phyloP scores from a whole-genome alignment of 2,113 vertebrate species.

The Oncorhynchus masou region DNA sequence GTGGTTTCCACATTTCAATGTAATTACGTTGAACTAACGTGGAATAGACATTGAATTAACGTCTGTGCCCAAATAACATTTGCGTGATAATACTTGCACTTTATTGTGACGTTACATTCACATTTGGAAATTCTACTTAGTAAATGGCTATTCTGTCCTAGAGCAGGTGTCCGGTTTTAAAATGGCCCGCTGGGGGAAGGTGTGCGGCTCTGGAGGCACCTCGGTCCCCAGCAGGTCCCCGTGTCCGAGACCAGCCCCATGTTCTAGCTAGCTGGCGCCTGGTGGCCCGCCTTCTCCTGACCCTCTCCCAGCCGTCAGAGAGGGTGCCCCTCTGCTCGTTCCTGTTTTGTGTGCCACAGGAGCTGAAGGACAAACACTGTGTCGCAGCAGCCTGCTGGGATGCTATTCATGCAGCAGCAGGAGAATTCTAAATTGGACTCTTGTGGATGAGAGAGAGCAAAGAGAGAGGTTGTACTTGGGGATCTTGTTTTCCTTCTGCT shows the following conservation, averaged over 20 bases:
- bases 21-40: too few species aligned
- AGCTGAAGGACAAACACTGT: slow-evolving; percentile 60
- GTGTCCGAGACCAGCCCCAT: too few species aligned
- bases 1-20: too few species aligned
- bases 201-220: neutral
- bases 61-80: too few species aligned
- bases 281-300: neutral
- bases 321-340: slow-evolving; percentile 9
- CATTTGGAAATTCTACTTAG: too few species aligned
- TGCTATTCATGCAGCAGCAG: slow-evolving; percentile 51
- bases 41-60: too few species aligned
- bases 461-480: neutral
- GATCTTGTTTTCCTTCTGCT: too few species aligned
- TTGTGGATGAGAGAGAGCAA: slow-evolving; percentile 9
- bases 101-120: too few species aligned
- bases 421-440: slow-evolving; percentile 52
- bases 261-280: neutral
- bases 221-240: neutral
- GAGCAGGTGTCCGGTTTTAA: neutral
- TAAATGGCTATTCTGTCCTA: neutral
- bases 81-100: too few species aligned
- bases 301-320: slow-evolving; percentile 2
- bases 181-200: neutral
- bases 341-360: slow-evolving; percentile 44
- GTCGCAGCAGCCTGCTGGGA: slow-evolving; percentile 42